A percentile compares a stretch with the other conserved stretches of the same genome.
phyloP scores from a whole-genome alignment of 2,113 vertebrate species.

The Micromys minutus region DNA sequence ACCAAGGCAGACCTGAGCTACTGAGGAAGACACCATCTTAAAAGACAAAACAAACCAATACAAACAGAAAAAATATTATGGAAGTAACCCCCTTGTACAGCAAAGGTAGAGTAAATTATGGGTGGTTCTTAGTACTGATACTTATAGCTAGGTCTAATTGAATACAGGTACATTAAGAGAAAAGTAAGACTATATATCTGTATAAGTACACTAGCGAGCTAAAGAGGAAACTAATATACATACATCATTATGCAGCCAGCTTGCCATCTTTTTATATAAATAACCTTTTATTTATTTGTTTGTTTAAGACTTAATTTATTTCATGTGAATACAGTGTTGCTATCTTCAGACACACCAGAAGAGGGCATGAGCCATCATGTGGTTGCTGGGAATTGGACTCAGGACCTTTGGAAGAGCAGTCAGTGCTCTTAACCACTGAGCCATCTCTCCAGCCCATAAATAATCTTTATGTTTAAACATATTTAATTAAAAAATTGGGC shows the following conservation, averaged over 20 bases:
- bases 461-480: not conserved
- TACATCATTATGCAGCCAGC: not conserved
- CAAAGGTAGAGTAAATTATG: not conserved
- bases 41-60: not conserved
- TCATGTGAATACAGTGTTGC: too few species aligned
- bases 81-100: not conserved
- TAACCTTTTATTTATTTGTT: too few species aligned
- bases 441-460: too few species aligned
- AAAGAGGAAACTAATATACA: not conserved
- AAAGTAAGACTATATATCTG: conserved; percentile 3
- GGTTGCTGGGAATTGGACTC: too few species aligned
- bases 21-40: not conserved
- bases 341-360: too few species aligned
- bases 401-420: too few species aligned
- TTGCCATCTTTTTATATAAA: not conserved
- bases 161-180: not conserved
- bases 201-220: not conserved
- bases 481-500: not conserved
- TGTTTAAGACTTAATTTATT: too few species aligned
- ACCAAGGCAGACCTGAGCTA: not conserved
- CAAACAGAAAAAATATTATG: not conserved
- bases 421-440: too few species aligned
- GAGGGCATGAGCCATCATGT: too few species aligned
- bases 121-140: not conserved
- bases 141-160: not conserved